Base-by-base conservation (phyloP, 2,888 invertebrate genomes). In the Pomacea canaliculata region DNA sequence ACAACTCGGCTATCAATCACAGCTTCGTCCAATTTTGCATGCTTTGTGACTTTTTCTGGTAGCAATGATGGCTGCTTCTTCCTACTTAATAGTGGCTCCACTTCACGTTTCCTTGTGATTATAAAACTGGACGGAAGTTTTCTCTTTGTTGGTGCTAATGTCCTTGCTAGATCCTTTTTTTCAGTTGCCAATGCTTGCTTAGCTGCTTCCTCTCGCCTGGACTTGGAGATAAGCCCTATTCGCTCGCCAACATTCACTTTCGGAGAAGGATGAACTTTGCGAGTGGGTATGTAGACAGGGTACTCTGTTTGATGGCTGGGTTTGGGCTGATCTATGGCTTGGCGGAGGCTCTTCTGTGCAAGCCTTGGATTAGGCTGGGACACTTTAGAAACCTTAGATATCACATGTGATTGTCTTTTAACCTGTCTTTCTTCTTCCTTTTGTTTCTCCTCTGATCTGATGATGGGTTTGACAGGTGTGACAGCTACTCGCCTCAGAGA, bases 1-100 rank as follows among this genome's bases (percentile, higher is more conserved):
- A 80, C 80, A 18, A 79, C 79, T 56, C 82, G 72, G 48, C 79
- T 80, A 76, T 80, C 82, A 27, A 74, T 78, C 19, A 70, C 73
- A 18, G 51, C 37, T 16, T 46, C 48, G 2, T 62, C 59, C 27
- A 37, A 16, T 27, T 69, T 74, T 23, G 46, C 74, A 19, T 37
- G 27, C 18, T 63, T 74, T 56, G 67, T 27, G n/a, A 48, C 18
- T 27, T 76, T 71, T n/a, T 62, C 27, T 49, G 70, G 56, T 18
- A 51, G 23, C 46, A 19, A 16, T 13, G 48, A 27, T 37, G n/a
- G 23, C 48, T 46, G 68, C 27, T n/a, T 69, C 37, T 49, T 69
- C 12, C 9, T 49, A 49, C 7, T 37, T 46, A 18, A 10, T 23
- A 19, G 7, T 63, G 63, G 63, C 63, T 63, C 63, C n/a, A 27